Conservation (phyloP, 2,113 vertebrate species). For the Rhipidura dahli region DNA sequence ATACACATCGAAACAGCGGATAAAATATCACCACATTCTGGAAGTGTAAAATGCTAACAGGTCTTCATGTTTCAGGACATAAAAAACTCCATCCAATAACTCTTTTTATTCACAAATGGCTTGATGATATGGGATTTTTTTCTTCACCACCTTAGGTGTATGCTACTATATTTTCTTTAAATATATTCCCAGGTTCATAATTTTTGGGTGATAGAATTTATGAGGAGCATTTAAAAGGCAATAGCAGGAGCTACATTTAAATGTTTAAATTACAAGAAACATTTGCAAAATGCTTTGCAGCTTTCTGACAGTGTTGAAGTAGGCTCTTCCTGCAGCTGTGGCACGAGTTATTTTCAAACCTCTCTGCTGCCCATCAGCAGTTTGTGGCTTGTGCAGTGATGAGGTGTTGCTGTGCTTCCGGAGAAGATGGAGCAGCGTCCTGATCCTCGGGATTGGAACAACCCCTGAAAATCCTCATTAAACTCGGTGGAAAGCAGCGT, state of each 20-base stretch:
- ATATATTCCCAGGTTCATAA: not conserved
- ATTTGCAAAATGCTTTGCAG: not conserved
- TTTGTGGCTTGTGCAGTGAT: not conserved
- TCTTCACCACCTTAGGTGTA: slow-evolving; percentile 7
- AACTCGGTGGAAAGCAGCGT: slow-evolving; percentile 14
- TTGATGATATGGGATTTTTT: not conserved
- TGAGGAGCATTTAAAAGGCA: slow-evolving; percentile 1
- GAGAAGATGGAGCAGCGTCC: not conserved
- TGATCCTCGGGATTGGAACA: not conserved
- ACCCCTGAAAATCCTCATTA: not conserved
- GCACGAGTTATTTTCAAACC: not conserved
- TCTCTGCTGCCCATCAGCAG: not conserved
- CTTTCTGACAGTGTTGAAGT: not conserved
- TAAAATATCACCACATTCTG: slow-evolving; percentile 39
- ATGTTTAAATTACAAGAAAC: slow-evolving; percentile 15
- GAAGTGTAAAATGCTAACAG: slow-evolving; percentile 54
- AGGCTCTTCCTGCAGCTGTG: not conserved
- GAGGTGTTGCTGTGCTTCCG: not conserved
- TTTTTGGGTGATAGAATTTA: slow-evolving; percentile 22
- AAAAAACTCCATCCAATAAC: slow-evolving; percentile 50
- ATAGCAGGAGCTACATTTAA: not conserved
- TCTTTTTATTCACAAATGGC: slow-evolving; percentile 41
- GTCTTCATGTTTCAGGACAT: slow-evolving; percentile 42
- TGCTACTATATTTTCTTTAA: slow-evolving; percentile 35
- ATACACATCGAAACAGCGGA: not conserved